phyloP scores from a whole-genome alignment of 2,113 vertebrate species.

The Glareola pratincola region DNA sequence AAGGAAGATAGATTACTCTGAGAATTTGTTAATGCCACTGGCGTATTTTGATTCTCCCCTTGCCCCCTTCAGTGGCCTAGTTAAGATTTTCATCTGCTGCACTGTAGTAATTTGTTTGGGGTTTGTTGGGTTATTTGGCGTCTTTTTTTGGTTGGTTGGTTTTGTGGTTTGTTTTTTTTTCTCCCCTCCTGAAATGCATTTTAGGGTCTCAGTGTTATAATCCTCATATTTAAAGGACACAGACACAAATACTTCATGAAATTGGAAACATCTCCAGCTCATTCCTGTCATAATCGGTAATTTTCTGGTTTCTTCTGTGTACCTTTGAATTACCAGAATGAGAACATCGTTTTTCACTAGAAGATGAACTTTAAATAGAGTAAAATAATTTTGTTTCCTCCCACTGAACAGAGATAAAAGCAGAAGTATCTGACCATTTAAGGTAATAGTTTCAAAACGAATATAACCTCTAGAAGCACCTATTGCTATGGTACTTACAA shows the following conservation, averaged over 20 bases:
- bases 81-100: neutral
- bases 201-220: neutral
- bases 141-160: neutral
- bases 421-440: neutral
- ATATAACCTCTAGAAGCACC: neutral
- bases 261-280: neutral
- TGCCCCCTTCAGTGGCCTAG: neutral
- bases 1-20: neutral
- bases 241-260: neutral
- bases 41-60: neutral
- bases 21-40: neutral
- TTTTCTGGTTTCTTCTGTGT: neutral
- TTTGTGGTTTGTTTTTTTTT: neutral
- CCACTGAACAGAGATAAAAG: neutral
- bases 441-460: neutral
- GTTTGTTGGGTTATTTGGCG: neutral
- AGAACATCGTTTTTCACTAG: neutral
- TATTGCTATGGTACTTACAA: neutral
- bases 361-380: neutral
- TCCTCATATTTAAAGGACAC: neutral
- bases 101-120: neutral
- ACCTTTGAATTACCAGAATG: neutral
- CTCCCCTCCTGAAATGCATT: neutral
- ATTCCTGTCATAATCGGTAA: neutral
- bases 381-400: neutral